A percentile compares a stretch with the other conserved stretches of the same genome.
These are phyloP conservation scores for Coenonympha glycerion DNA, from an alignment of 2,888 invertebrate species.

Conservation along the genomic window DNA sequence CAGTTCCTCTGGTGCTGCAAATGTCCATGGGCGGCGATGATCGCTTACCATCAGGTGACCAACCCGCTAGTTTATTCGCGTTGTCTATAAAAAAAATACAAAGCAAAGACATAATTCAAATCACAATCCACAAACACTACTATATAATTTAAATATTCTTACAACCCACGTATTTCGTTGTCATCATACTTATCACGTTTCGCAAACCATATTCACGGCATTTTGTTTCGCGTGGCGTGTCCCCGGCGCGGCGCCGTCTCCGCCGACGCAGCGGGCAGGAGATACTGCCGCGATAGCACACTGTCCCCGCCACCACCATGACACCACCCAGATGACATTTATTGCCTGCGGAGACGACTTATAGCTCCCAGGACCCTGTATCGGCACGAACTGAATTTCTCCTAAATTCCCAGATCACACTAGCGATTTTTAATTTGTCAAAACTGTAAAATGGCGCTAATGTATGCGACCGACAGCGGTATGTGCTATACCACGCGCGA, in stretches of 20 bases:
- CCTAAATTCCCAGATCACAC: constrained; percentile 39
- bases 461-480: too few relatives aligned
- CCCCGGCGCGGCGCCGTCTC: too few relatives aligned
- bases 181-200: neutral
- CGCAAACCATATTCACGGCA: neutral
- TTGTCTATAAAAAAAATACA: too few relatives aligned
- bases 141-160: neutral
- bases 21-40: too few relatives aligned
- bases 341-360: constrained; percentile 55
- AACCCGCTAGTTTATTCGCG: too few relatives aligned
- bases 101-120: too few relatives aligned
- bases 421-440: neutral
- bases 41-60: too few relatives aligned
- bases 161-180: neutral
- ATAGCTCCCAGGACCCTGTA: constrained; percentile 36
- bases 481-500: too few relatives aligned
- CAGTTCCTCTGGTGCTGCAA: too few relatives aligned
- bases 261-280: constrained; percentile 40
- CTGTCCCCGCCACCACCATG: constrained; percentile 38
- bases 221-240: too few relatives aligned
- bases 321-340: constrained; percentile 57
- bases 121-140: too few relatives aligned
- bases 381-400: constrained; percentile 49
- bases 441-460: too few relatives aligned
- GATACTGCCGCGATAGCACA: constrained; percentile 64